These are phyloP conservation scores for Sisyra nigra DNA, from an alignment of 2,888 invertebrate genomes.

Conservation along the genomic window DNA sequence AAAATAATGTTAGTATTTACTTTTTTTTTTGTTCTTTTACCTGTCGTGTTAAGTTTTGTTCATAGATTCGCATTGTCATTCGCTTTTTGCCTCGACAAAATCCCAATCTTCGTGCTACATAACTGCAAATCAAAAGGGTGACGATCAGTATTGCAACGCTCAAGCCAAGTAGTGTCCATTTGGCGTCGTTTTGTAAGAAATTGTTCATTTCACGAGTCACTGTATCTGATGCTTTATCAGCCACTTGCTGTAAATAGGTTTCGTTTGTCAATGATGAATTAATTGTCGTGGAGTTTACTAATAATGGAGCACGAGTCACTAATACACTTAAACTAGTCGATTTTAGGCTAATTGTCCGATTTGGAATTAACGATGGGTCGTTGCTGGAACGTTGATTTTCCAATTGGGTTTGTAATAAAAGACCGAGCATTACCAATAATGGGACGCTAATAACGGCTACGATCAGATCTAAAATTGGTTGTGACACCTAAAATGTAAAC, in stretches of 20 bases:
- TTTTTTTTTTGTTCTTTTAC: neutral
- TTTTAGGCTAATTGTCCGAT: too few species aligned
- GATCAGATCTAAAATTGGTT: constrained; percentile 4
- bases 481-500: constrained; percentile 2
- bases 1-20: neutral
- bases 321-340: too few species aligned
- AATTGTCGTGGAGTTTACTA: too few species aligned
- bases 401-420: constrained; percentile 3
- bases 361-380: neutral
- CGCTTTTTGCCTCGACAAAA: constrained; percentile 28
- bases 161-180: constrained; percentile 28
- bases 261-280: neutral
- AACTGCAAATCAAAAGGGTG: constrained; percentile 27
- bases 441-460: constrained; percentile 3
- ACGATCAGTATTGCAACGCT: constrained; percentile 27
- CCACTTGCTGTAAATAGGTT: neutral
- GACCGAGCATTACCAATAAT: constrained; percentile 1
- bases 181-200: constrained; percentile 7
- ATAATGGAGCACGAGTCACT: too few species aligned
- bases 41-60: constrained; percentile 11
- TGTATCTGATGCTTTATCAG: neutral
- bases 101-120: constrained; percentile 29
- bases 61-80: constrained; percentile 9
- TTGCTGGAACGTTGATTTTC: neutral
- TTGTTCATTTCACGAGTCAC: neutral